These are phyloP conservation scores for Echiichthys vipera DNA, from an alignment of 2,797 vertebrate species.

Conservation along the genomic window DNA sequence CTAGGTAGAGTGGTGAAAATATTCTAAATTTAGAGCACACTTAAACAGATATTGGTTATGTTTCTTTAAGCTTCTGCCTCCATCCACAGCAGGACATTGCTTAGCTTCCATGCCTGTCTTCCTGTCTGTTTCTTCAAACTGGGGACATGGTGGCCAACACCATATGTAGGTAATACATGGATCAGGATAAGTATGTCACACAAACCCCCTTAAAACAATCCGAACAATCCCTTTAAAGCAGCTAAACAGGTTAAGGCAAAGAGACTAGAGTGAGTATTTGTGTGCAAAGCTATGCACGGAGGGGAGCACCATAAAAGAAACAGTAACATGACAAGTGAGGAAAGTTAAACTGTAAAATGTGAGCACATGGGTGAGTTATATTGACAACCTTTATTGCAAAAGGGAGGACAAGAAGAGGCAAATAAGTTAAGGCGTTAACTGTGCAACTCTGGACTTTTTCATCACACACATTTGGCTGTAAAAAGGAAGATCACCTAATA, in stretches of 20 bases:
- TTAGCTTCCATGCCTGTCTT: too few relatives aligned
- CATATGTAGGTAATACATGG: too few relatives aligned
- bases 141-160: too few relatives aligned
- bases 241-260: neutral
- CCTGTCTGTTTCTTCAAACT: too few relatives aligned
- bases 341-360: conserved; percentile 47
- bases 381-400: conserved; percentile 27
- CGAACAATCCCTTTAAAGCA: too few relatives aligned
- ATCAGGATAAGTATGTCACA: too few relatives aligned
- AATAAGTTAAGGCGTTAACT: conserved; percentile 17
- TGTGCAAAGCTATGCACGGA: neutral
- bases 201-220: too few relatives aligned
- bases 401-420: conserved; percentile 12
- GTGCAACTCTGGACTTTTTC: conserved; percentile 38
- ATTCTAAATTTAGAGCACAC: too few relatives aligned
- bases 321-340: conserved; percentile 21
- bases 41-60: too few relatives aligned
- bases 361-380: neutral
- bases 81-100: too few relatives aligned
- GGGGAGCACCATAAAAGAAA: conserved; percentile 12
- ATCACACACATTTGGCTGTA: conserved; percentile 8
- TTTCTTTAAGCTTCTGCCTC: too few relatives aligned
- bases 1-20: too few relatives aligned
- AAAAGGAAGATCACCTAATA: conserved; percentile 36
- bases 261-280: neutral